Conservation (phyloP, 2,888 invertebrate genomes). For the Acrobasis suavella region DNA sequence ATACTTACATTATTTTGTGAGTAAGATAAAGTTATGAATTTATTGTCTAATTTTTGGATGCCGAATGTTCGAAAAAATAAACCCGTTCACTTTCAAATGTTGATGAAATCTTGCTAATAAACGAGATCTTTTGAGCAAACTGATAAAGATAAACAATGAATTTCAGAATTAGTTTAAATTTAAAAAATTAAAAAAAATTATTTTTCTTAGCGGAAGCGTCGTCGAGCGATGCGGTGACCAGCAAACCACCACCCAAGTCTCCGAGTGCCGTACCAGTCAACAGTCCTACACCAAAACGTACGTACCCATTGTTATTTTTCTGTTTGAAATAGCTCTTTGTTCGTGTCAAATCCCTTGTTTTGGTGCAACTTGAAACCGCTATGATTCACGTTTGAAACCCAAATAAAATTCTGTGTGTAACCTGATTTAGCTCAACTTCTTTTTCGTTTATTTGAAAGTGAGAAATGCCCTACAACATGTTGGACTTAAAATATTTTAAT, state of each 20-base stretch:
- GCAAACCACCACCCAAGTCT: constrained; percentile 58
- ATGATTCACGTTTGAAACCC: constrained; percentile 21
- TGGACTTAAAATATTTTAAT: neutral
- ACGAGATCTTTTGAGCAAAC: no score
- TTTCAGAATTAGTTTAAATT: no score
- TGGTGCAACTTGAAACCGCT: constrained; percentile 41
- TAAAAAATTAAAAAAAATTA: no score
- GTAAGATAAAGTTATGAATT: no score
- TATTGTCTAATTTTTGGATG: no score
- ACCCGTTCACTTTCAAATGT: no score
- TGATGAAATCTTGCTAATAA: no score
- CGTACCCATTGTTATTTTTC: constrained; percentile 43
- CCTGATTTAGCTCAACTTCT: constrained; percentile 12
- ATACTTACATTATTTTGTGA: no score
- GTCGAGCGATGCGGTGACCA: constrained; percentile 47
- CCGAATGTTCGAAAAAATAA: no score
- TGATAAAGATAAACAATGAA: no score
- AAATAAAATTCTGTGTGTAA: constrained; percentile 18
- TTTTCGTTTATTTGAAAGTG: neutral
- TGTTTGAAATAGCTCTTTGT: constrained; percentile 39
- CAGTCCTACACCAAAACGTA: constrained; percentile 61
- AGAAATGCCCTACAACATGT: neutral
- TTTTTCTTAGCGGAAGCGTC: constrained; percentile 51
- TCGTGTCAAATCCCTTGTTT: constrained; percentile 40
- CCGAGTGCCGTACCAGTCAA: constrained; percentile 43